Conservation (phyloP, 2,113 vertebrate species). For the Hirundichthys speculiger region DNA sequence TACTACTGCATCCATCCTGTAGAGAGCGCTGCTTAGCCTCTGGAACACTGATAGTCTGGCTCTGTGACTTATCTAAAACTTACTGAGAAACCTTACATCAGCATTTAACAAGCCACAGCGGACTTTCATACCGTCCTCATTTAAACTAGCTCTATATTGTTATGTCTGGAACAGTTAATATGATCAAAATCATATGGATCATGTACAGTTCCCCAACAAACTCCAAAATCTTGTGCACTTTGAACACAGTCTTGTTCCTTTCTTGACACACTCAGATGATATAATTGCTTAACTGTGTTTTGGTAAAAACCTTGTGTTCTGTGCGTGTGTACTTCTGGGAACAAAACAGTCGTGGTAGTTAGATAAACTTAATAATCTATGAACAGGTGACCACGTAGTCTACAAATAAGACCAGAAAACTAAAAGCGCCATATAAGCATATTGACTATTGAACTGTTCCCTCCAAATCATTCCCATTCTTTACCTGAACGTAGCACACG, state of each 20-base stretch:
- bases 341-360: conserved; percentile 56
- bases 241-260: conserved; percentile 56
- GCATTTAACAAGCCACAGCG: conserved; percentile 40
- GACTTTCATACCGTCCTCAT: conserved; percentile 31
- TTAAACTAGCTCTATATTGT: conserved; percentile 39
- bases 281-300: conserved; percentile 58
- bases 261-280: conserved; percentile 56
- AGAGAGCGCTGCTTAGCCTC: conserved; percentile 68
- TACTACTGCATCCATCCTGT: conserved; percentile 71
- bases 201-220: conserved; percentile 51
- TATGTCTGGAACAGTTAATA: conserved; percentile 50
- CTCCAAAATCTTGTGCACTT: conserved; percentile 49
- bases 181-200: conserved; percentile 27
- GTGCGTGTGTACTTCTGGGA: conserved; percentile 62
- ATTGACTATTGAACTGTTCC: conserved; percentile 47
- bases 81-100: conserved; percentile 31
- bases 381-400: conserved; percentile 49
- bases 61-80: conserved; percentile 43
- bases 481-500: conserved; percentile 42
- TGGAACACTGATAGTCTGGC: conserved; percentile 77
- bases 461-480: conserved; percentile 36
- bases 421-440: conserved; percentile 30
- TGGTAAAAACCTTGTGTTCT: conserved; percentile 59
- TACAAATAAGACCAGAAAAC: conserved; percentile 25
- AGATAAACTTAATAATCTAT: conserved; percentile 57